phyloP scores from a whole-genome alignment of 2,113 vertebrate species.

The Choloepus hoffmanni region DNA sequence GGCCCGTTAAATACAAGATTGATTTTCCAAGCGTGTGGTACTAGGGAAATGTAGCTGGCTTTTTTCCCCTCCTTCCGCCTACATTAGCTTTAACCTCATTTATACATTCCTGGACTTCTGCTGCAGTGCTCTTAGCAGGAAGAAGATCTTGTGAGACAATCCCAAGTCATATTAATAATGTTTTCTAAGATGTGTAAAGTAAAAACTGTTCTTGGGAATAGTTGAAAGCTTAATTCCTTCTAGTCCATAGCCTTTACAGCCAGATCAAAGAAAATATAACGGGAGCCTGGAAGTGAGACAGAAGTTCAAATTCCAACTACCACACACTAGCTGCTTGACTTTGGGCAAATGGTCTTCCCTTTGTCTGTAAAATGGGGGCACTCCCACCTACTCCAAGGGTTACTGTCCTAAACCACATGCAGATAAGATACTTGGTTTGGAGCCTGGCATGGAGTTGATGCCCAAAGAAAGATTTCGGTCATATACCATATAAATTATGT shows the following conservation, averaged over 20 bases:
- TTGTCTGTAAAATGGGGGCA: neutral
- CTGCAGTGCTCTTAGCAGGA: conserved; percentile 34
- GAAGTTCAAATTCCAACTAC: neutral
- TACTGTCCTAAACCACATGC: neutral
- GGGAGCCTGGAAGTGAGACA: neutral
- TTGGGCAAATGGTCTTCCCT: neutral
- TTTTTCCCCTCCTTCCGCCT: neutral
- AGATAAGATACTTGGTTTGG: neutral
- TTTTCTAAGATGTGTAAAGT: conserved; percentile 33
- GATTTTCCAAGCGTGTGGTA: conserved; percentile 61
- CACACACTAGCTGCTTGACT: neutral
- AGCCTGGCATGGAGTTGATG: neutral
- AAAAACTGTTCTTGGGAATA: conserved; percentile 49
- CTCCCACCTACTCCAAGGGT: too few species aligned
- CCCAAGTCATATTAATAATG: neutral
- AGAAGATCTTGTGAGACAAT: conserved; percentile 34
- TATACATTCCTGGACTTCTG: conserved; percentile 6
- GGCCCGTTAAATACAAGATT: conserved; percentile 39
- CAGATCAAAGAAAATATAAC: neutral
- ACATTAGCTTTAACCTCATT: conserved; percentile 41
- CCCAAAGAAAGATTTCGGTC: neutral
- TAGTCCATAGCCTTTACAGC: neutral
- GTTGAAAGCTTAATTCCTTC: neutral
- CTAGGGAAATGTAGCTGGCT: conserved; percentile 10
- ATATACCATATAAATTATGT: neutral